Evolutionary conservation across 1,140 invertebrate species (phyloP), one percentile per base, ranked within the genome.

Genomic region (Lepidurus apus): DNA sequence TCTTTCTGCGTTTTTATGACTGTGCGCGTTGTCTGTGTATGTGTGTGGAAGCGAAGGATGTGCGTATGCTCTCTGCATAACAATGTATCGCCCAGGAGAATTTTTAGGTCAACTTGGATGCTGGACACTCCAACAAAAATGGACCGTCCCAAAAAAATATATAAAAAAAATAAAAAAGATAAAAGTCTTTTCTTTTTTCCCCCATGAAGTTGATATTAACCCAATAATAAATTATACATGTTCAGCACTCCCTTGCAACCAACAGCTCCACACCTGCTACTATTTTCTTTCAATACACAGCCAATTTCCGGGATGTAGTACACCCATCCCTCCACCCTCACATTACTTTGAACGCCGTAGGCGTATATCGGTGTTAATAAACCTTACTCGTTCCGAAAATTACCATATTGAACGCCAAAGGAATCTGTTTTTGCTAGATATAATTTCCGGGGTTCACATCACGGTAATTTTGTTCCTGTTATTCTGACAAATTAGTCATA

Each of bases 1-100:
- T 65, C 53, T 65, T 65, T 65, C 53, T 65, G 53, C n/a, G 53
- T 65, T 65, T 65, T 65, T 65, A 65, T 65, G 53, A 65, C 53
- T 65, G 53, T 17, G 53, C 21, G 21, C 17, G 53, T 65, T 65
- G 53, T 65, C 53, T 65, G 53, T 65, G 53, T 65, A 13, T 65
- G n/a, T 65, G 17, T 65, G 53, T 65, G 53, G 53, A 65, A 65
- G 53, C 53, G 53, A 65, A 65, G 13, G 53, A 65, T 65, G 53
- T 65, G n/a, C n/a, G 53, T 65, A 65, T 65, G 53, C 53, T 65
- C 53, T 65, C 21, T 65, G 53, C 53, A 65, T 65, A 65, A 65
- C 53, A 65, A 65, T 65, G 53, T 65, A 65, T 65, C 53, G 53
- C 53, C 53, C 53, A 65, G 7, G 53, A 65, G 53, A 21, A 21